Percentiles rank a stretch among this genome's conserved stretches.
phyloP scores from a whole-genome alignment of 2,797 vertebrate genomes.

The Mastacembelus armatus region DNA sequence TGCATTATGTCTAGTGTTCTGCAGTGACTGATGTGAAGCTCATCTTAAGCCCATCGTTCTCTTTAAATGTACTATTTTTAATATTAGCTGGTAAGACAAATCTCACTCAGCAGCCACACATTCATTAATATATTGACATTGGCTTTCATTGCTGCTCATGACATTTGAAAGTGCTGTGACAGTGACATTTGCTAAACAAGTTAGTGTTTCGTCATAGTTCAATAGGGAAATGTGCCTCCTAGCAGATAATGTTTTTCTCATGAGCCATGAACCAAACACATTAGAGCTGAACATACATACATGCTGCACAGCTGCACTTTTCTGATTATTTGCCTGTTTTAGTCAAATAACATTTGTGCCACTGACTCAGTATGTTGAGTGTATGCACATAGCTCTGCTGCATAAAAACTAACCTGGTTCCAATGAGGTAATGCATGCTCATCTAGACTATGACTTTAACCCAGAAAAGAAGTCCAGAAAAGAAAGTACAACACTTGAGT shows the following conservation, averaged over 20 bases:
- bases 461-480: conserved; percentile 12
- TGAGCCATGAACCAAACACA: background rate
- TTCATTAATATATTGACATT: no score
- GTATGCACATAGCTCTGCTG: no score
- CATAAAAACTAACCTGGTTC: background rate
- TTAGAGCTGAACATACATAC: background rate
- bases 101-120: no score
- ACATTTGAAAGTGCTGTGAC: no score
- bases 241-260: no score
- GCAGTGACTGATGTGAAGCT: no score
- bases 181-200: background rate
- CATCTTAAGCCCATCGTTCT: no score
- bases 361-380: background rate
- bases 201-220: background rate
- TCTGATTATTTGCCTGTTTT: background rate
- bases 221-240: background rate
- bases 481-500: conserved; percentile 52
- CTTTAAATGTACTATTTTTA: no score
- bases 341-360: background rate
- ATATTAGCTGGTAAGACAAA: no score
- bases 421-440: background rate
- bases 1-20: no score
- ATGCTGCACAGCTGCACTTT: background rate
- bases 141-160: no score
- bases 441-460: conserved; percentile 8